Evolutionary conservation across 1,140 invertebrate genomes (phyloP).

Genomic region (Zophobas atratus): DNA sequence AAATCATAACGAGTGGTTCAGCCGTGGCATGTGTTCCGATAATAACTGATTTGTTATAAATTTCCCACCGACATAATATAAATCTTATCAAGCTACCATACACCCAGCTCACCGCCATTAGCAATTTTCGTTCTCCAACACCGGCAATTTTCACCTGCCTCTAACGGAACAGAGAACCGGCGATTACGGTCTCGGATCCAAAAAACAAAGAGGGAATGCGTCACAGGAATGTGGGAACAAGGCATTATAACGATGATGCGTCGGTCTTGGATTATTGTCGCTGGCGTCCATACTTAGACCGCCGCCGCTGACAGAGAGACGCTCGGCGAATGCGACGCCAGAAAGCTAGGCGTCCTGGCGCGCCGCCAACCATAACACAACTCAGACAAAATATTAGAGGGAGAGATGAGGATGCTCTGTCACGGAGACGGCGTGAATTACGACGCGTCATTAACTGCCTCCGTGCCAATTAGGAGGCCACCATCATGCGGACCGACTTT

Average conservation of each 20-base stretch:
- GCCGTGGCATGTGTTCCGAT: slow-evolving; percentile 20
- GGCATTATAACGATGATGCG: slow-evolving; percentile 18
- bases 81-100: neutral
- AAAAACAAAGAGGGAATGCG: slow-evolving; percentile 35
- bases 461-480: slow-evolving; percentile 41
- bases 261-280: slow-evolving; percentile 32
- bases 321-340: slow-evolving; percentile 47
- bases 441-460: slow-evolving; percentile 45
- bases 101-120: neutral
- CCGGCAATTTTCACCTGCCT: slow-evolving; percentile 7
- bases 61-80: slow-evolving; percentile 7
- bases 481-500: slow-evolving; percentile 6
- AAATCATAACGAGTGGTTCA: slow-evolving; percentile 13
- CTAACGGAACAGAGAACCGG: slow-evolving; percentile 20
- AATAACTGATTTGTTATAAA: slow-evolving; percentile 26
- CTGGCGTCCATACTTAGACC: slow-evolving; percentile 21
- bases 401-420: slow-evolving; percentile 48
- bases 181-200: neutral
- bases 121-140: slow-evolving; percentile 2
- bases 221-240: slow-evolving; percentile 24
- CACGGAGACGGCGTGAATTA: slow-evolving; percentile 50
- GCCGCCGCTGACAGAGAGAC: slow-evolving; percentile 38
- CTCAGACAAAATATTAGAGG: slow-evolving; percentile 58
- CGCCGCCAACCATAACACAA: slow-evolving; percentile 55
- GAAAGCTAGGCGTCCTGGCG: slow-evolving; percentile 53